Base-by-base conservation (phyloP, 1,140 invertebrate species). In the Frieseomelitta varia region DNA sequence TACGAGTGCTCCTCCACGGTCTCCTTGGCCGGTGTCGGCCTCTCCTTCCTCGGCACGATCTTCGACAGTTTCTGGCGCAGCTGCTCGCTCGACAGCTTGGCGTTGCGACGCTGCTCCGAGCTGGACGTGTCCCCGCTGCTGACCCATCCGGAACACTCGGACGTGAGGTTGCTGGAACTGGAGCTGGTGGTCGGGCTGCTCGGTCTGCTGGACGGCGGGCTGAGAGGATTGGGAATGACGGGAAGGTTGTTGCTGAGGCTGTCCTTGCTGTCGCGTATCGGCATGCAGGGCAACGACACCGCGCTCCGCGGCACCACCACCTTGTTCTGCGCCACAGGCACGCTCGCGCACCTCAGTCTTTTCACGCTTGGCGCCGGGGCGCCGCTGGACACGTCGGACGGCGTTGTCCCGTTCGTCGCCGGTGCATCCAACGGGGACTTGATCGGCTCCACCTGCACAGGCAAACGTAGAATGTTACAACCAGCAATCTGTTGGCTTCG, bases 131-230 rank as follows among this genome's bases (percentile, higher is more conserved):
- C 94, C 0, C 94, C 94, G 80, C 97, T 97, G 72, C 97, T 97
- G 4, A 97, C 97, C 97, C 97, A 97, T 0, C 97, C 97, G 87
- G 97, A 97, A 93, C 97, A 97, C 93, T 97, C 97, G 87, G 97
- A 97, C 1, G 95, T 95, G 47, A 97, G 94, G 79, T 97, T 97
- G 6, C 96, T 97, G 0, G 97, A 97, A 27, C 96, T 96, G 86
- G 95, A 96, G 82, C 93, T 94, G 10, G 91, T 94, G 21, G 93
- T 92, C 1, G 93, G 94, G 75, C 94, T 94, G 77, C 93, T 94
- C 11, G 94, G 92, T 21, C 93, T 91, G 17, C 93, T 92, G 17
- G 93, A 93, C n/a, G 92, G 89, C n/a, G 94, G 93, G 89, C 93
- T 94, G 21, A 91, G 90, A 51, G 92, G 91, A 74, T 92, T 93